Percentiles rank a stretch among this genome's conserved stretches.
These are phyloP conservation scores for Hormiphora californensis DNA, from an alignment of 37 sponge, comb jelly and placozoan genomes.

Conservation along the genomic window DNA sequence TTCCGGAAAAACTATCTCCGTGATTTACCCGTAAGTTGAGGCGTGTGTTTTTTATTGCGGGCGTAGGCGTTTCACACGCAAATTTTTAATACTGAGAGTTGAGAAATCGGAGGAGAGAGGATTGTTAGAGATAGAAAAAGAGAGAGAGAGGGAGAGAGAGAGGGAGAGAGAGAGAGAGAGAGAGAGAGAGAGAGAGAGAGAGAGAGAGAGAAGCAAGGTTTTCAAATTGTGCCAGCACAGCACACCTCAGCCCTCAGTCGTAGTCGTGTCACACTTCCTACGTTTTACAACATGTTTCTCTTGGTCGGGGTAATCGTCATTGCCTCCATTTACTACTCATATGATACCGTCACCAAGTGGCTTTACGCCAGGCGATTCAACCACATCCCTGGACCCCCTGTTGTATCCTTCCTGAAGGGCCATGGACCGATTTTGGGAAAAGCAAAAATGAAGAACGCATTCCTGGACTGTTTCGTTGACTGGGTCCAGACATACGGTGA, in stretches of 20 bases:
- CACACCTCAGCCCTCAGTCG: no score
- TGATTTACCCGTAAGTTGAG: no score
- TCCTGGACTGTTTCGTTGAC: conserved; percentile 4
- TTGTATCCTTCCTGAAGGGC: neutral
- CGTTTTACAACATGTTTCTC: no score
- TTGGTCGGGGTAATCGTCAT: no score
- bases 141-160: neutral
- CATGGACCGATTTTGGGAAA: neutral
- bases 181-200: neutral
- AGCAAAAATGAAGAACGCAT: neutral
- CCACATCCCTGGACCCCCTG: neutral
- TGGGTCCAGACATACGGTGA: neutral
- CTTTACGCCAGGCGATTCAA: neutral
- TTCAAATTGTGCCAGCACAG: no score
- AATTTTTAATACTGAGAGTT: neutral
- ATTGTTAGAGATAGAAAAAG: neutral
- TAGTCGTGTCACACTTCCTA: no score
- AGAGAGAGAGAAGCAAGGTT: neutral
- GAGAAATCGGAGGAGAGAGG: neutral
- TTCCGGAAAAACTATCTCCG: no score
- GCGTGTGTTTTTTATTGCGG: no score
- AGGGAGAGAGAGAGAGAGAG: neutral
- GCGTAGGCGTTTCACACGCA: no score
- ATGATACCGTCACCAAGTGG: neutral
- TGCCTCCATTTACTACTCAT: no score